phyloP scores from a whole-genome alignment of 2,888 invertebrate genomes.

The Conomelus anceps region DNA sequence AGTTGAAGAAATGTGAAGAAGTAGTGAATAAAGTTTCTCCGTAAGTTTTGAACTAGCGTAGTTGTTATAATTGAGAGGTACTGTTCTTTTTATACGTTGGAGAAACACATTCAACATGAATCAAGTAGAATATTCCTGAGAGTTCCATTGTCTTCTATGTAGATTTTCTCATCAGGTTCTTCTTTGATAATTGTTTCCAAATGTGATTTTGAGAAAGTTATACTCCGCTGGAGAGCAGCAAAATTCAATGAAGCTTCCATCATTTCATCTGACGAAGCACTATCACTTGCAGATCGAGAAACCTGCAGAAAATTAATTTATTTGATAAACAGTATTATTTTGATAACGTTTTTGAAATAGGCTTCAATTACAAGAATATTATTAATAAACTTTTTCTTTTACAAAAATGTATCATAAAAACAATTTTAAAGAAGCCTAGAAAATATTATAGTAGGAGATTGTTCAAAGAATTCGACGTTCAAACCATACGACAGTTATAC shows the following conservation, averaged over 20 bases:
- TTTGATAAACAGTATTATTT: constrained; percentile 1
- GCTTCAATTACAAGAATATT: background rate
- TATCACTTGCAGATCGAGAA: background rate
- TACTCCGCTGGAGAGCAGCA: constrained; percentile 56
- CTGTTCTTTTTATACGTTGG: no score
- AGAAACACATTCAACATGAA: no score
- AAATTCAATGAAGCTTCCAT: constrained; percentile 59
- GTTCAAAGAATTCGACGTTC: no score
- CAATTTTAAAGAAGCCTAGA: no score
- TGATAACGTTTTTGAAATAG: background rate
- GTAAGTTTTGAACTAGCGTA: no score
- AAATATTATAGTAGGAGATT: no score
- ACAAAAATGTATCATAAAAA: no score
- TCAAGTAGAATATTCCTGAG: constrained; percentile 17
- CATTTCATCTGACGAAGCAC: constrained; percentile 42
- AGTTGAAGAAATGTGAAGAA: no score
- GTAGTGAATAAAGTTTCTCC: no score
- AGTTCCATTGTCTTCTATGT: constrained; percentile 18
- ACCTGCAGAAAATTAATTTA: background rate
- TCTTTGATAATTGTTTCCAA: constrained; percentile 52
- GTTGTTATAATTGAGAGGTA: no score
- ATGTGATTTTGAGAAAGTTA: constrained; percentile 52
- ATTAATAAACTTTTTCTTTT: no score
- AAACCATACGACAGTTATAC: no score
- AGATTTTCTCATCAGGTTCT: constrained; percentile 42